Evolutionary conservation across 2,888 invertebrate genomes (phyloP), one percentile per base, ranked within the genome.

Genomic region (Zygogramma bicolorata): DNA sequence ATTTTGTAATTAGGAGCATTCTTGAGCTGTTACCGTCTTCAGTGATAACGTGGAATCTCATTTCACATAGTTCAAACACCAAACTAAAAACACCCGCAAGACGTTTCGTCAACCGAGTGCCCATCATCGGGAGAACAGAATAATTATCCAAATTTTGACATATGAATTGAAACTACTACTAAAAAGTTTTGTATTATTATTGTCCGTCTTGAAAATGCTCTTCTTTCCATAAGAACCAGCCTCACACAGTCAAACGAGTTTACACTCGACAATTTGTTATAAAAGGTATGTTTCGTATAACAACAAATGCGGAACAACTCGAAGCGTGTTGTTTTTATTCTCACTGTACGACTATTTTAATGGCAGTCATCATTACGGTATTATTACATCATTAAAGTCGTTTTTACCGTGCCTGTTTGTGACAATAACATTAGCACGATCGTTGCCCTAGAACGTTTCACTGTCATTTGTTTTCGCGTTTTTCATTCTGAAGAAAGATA

Each of bases 391-490:
- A 53, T 53, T 53, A 27, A 53, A 53, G 25, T 53, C 25, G 53
- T 53, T 53, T 53, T 27, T 53, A 53, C 53, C 53, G 25, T 53
- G 25, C n/a, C 53, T 53, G 22, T 53, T 25, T 53, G 13, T 53
- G 53, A 53, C n/a, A 53, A 10, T 27, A 25, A 22, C 13, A 25
- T 25, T 53, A 53, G 53, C 13, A 25, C 4, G 4, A 5, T 25
- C 25, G 25, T 5, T 27, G 20, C 15, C 7, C 15, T 18, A 46
- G n/a, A 6, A 46, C 20, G n/a, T 46, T 42, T 0, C 0, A 18
- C 0, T 3, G 8, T 13, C 10, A 38, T 4, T 13, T 7, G 4
- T 13, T 38, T 38, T 38, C n/a, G 38, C 38, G 38, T n/a, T n/a
- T n/a, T n/a, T n/a, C n/a, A n/a, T n/a, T n/a, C n/a, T 38, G 38